phyloP scores from a whole-genome alignment of 1,140 invertebrate species.

The Cotesia glomerata region DNA sequence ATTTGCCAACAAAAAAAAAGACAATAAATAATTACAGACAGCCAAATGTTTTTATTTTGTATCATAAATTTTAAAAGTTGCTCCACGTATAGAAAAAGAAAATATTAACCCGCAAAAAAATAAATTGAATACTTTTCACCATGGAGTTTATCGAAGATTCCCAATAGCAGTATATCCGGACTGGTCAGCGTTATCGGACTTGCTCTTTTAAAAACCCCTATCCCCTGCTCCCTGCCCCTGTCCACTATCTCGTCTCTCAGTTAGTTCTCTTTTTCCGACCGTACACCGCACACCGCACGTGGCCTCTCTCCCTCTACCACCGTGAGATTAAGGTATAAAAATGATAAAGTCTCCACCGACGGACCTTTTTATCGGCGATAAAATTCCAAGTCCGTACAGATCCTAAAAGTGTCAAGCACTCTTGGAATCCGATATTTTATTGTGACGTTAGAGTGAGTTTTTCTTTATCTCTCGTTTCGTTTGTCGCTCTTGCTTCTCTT shows the following conservation, averaged over 20 bases:
- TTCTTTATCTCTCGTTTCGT: neutral
- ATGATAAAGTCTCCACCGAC: conserved; percentile 21
- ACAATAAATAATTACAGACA: neutral
- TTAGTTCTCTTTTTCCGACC: too few relatives aligned
- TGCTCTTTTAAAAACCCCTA: neutral
- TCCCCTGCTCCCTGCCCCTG: neutral
- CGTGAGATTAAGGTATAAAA: conserved; percentile 23
- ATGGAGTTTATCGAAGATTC: conserved; percentile 20
- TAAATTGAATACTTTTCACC: conserved; percentile 2
- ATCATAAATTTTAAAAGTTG: neutral
- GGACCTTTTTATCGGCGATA: conserved; percentile 22
- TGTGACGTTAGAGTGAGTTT: conserved; percentile 13
- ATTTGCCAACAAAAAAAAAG: too few relatives aligned
- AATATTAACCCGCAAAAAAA: conserved; percentile 1
- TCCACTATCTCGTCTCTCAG: neutral
- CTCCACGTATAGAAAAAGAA: conserved; percentile 1
- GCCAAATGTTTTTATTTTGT: neutral
- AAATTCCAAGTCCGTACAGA: conserved; percentile 19
- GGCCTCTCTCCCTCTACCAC: neutral
- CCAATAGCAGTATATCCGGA: neutral
- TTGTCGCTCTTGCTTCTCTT: neutral
- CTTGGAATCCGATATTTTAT: conserved; percentile 19
- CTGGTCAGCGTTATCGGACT: conserved; percentile 21
- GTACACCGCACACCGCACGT: neutral
- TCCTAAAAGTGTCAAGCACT: conserved; percentile 21